Conservation (phyloP, 2,113 vertebrate genomes). For the Pteronura brasiliensis region DNA sequence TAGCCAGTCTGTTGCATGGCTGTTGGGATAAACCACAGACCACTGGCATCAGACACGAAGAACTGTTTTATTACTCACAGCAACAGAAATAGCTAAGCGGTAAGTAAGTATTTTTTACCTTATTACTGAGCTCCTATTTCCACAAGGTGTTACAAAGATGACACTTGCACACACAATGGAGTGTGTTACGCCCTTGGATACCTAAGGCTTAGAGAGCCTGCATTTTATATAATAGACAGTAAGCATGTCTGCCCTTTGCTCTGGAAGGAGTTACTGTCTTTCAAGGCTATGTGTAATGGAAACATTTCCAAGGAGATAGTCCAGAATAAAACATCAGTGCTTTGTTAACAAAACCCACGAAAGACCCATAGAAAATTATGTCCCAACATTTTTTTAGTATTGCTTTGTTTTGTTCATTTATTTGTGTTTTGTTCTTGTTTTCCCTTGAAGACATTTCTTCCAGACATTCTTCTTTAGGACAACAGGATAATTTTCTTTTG, state of each 20-base stretch:
- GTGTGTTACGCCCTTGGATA: background rate
- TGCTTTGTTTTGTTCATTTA: background rate
- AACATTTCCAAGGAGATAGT: background rate
- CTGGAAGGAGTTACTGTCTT: background rate
- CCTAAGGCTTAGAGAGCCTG: background rate
- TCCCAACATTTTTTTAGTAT: background rate
- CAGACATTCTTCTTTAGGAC: background rate
- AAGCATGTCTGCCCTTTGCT: background rate
- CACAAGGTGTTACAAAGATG: background rate
- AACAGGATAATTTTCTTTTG: background rate
- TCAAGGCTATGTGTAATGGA: background rate
- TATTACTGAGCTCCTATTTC: background rate
- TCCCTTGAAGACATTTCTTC: background rate
- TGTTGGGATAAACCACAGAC: background rate
- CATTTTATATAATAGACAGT: background rate
- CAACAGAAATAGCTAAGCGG: background rate
- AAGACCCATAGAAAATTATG: background rate
- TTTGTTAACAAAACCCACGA: background rate
- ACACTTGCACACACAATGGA: background rate
- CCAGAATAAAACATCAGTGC: background rate
- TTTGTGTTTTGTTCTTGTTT: background rate
- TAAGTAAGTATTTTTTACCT: background rate
- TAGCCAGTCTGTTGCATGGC: background rate
- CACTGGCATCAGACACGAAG: background rate
- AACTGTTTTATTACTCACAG: background rate